Evolutionary conservation across 2,113 vertebrate species (phyloP), one percentile per base, ranked within the genome.

Genomic region (Indri indri): DNA sequence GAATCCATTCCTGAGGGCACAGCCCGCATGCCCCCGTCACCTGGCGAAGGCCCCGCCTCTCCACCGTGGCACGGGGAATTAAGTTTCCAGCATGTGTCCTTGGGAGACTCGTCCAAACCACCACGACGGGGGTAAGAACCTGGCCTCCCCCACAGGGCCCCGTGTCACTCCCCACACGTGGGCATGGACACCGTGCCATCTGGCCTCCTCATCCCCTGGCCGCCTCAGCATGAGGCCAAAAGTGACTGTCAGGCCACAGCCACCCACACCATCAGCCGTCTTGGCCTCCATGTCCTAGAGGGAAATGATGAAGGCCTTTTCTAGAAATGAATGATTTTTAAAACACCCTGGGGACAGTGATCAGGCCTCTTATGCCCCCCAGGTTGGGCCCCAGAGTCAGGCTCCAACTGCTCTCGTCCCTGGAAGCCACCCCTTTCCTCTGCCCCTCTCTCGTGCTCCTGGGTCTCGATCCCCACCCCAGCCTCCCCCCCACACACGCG

Each of bases 101-200:
- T 30, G 16, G 73, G 74, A 77, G 40, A 32, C 8, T 6, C 17
- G 0, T 6, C 20, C 30, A 20, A 42, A 77, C 30, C 30, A 30
- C 42, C 7, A 7, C 13, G 7, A 13, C 18, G 23, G 22, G 34
- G 5, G 1, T 10, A 16, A 86, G 85, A 68, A 59, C 61, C 61
- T 22, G 32, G 83, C 88, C 32, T 1, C 1, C 6, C 20, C 40
- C 22, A 3, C 3, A 0, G 47, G 68, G 13, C 66, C 6, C 50
- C 3, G 14, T 30, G 34, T 9, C 17, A 0, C 7, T 10, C 54
- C 42, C 65, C 61, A 42, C 42, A 6, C 2, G 3, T 3, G 3
- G n/a, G 20, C 9, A 6, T 12, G 14, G 76, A 34, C 23, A 34
- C 30, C 0, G 30, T 1, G 63, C 11, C 0, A 0, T 6, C 3